These are phyloP conservation scores for Sciurus vulgaris DNA, from an alignment of 2,797 vertebrate genomes.

Conservation along the genomic window DNA sequence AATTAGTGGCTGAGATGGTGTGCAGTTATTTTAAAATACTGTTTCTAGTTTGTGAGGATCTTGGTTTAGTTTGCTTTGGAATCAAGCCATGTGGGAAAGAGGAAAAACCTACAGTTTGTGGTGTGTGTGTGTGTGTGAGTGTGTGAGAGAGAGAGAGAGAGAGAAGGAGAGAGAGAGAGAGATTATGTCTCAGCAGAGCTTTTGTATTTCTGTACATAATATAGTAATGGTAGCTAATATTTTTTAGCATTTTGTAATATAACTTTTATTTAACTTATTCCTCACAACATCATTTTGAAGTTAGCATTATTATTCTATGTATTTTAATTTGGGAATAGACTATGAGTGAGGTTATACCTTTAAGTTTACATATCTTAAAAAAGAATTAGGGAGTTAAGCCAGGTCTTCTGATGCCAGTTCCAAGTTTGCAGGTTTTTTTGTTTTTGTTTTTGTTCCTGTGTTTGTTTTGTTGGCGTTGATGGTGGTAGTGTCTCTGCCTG, in stretches of 20 bases:
- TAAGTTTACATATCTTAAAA: not conserved
- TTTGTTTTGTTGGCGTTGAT: not conserved
- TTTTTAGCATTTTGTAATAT: conserved; percentile 26
- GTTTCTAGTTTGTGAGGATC: conserved; percentile 74
- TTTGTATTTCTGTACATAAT: not conserved
- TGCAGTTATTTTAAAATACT: conserved; percentile 78
- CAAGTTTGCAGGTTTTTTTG: not conserved
- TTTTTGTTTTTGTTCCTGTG: not conserved
- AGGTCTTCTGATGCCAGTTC: not conserved
- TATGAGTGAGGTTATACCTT: not conserved
- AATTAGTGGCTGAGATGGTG: conserved; percentile 77
- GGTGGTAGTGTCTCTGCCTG: not conserved
- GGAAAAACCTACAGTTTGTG: not conserved
- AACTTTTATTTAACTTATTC: conserved; percentile 4
- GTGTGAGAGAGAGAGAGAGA: too few species aligned
- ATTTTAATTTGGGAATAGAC: not conserved
- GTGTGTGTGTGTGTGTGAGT: not conserved
- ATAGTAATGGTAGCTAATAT: not conserved
- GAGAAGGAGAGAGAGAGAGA: too few species aligned
- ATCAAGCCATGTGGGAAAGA: conserved; percentile 59
- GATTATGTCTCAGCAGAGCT: not conserved
- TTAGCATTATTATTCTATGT: not conserved
- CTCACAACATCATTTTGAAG: not conserved
- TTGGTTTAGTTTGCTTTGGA: conserved; percentile 78
- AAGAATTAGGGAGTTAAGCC: not conserved